Conservation (phyloP, 2,888 invertebrate genomes). For the Pollenia angustigena region DNA sequence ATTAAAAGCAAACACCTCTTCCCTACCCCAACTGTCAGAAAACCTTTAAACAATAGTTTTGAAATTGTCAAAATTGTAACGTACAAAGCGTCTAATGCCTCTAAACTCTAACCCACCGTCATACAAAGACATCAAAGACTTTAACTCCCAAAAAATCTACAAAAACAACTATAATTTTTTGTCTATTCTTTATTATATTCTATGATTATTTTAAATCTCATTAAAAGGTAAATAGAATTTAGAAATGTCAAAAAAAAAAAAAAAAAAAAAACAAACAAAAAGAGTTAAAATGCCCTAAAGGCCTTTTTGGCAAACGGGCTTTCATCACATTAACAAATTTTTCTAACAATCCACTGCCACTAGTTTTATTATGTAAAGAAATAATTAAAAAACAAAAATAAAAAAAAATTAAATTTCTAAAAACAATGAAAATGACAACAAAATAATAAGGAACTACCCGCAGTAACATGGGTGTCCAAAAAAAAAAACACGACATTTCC, state of each 20-base stretch:
- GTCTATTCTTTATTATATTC: conserved; percentile 47
- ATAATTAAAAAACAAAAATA: conserved; percentile 1
- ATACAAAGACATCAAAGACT: conserved; percentile 52
- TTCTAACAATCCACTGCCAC: conserved; percentile 47
- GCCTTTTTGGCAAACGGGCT: conserved; percentile 54
- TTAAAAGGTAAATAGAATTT: conserved; percentile 73
- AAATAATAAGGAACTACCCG: conserved; percentile 55
- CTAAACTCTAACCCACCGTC: conserved; percentile 1
- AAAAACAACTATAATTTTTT: conserved; percentile 21
- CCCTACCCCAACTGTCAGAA: background rate
- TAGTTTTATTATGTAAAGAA: conserved; percentile 35
- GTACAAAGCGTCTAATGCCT: conserved; percentile 19
- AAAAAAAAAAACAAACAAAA: conserved; percentile 18
- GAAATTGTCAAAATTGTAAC: conserved; percentile 31
- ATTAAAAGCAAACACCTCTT: background rate
- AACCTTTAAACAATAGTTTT: conserved; percentile 48
- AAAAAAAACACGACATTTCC: background rate
- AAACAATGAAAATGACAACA: conserved; percentile 51
- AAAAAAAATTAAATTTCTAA: conserved; percentile 45
- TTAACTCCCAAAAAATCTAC: background rate
- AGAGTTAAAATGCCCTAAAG: conserved; percentile 57
- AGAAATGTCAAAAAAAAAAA: no score
- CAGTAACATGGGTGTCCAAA: conserved; percentile 44
- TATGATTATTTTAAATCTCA: conserved; percentile 71
- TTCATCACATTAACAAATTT: conserved; percentile 68